Base-by-base conservation (phyloP, 2,888 invertebrate species). In the Cyrtodaria siliqua region DNA sequence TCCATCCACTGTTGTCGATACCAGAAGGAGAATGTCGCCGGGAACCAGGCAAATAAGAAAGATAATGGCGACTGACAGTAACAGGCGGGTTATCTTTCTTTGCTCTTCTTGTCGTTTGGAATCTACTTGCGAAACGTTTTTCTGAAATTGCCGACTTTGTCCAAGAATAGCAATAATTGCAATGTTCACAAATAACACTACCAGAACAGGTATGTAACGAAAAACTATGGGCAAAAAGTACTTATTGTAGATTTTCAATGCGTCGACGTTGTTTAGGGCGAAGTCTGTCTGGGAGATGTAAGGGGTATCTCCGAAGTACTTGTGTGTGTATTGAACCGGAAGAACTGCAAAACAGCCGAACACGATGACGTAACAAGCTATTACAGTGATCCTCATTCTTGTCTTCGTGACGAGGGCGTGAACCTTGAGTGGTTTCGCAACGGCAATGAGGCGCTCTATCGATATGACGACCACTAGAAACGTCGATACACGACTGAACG, bases 391-490 rank as follows among this genome's bases (percentile, higher is more conserved):
- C 12, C 70, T 27, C 79, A 84, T 80, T 23, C 80, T 62, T 16
- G 24, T 18, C 20, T 64, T 77, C 9, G 80, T 82, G 2, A 79
- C 73, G 33, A 77, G 47, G 4, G 55, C 14, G 33, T 71, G 74
- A 26, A 78, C 79, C 42, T 82, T 79, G 38, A 84, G 52, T 0
- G 84, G 84, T 53, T 82, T 75, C 1, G 75, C 67, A 2, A 84
- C 84, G 18, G 84, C 84, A 9, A 84, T 71, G 14, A 84, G 52
- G 16, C 84, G 64, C 20, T 84, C 81, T 1, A 75, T 38, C 0
- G 77, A 79, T 8, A 84, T 82, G 8, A 81, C 20, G 16, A 82
- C 79, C 29, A 79, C 70, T 1, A 84, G 52, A n/a, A 77, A 60
- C 0, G 82, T 79, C 2, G 82, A 78, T 18, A 75, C 63, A 1